These are phyloP conservation scores for Rhopalosiphum maidis DNA, from an alignment of 1,140 invertebrate species.

Conservation along the genomic window DNA sequence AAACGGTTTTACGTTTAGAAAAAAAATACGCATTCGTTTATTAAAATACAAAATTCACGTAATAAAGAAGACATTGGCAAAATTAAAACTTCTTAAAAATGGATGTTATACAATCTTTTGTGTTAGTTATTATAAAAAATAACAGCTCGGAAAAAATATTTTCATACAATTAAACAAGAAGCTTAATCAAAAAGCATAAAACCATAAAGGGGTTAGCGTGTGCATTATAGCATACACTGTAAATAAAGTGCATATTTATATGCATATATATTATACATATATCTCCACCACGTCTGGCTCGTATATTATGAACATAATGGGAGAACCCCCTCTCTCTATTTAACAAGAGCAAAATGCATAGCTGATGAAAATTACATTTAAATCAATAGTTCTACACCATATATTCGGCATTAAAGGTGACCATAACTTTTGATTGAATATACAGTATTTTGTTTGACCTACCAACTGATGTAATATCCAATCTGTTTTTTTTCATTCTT, in stretches of 20 bases:
- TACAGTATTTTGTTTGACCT: background rate
- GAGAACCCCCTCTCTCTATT: background rate
- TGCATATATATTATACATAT: background rate
- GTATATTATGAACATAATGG: slow-evolving; percentile 6
- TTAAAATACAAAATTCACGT: background rate
- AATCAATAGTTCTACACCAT: background rate
- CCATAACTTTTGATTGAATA: background rate
- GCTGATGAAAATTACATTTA: background rate
- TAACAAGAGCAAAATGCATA: background rate
- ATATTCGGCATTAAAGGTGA: slow-evolving; percentile 12
- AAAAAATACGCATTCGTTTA: background rate
- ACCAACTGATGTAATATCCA: background rate
- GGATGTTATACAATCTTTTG: background rate
- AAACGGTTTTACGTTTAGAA: background rate
- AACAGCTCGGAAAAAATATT: background rate
- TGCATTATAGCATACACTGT: slow-evolving; percentile 3
- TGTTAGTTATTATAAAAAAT: background rate
- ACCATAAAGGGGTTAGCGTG: background rate
- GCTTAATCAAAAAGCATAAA: slow-evolving; percentile 28
- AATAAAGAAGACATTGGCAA: background rate
- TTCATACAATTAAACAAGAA: slow-evolving; percentile 30
- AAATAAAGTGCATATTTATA: slow-evolving; percentile 16
- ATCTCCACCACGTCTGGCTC: background rate
- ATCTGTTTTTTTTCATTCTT: background rate
- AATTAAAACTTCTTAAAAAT: background rate